Conservation (phyloP, 2,888 invertebrate genomes). For the Terebella lapidaria region DNA sequence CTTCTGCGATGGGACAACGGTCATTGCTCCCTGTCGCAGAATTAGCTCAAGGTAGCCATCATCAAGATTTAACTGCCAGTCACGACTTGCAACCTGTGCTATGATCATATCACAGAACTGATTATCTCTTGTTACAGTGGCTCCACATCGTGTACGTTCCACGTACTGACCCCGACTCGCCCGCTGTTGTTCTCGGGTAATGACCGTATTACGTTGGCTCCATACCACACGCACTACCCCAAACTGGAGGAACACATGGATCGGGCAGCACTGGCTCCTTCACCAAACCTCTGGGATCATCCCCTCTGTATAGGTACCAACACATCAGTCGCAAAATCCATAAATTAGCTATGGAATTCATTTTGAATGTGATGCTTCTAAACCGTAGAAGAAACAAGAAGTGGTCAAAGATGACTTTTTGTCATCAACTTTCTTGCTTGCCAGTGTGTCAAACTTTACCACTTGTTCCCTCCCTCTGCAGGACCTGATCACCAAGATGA, state of each 20-base stretch:
- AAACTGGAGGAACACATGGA: slow-evolving; percentile 52
- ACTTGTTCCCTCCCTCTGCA: too few species aligned
- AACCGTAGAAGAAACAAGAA: too few species aligned
- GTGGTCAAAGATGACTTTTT: too few species aligned
- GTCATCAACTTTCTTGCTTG: too few species aligned
- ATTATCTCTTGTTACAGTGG: slow-evolving; percentile 12
- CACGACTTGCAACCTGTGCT: background rate
- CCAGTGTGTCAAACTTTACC: too few species aligned
- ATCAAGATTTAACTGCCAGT: background rate
- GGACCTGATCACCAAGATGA: slow-evolving; percentile 45
- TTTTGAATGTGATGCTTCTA: too few species aligned
- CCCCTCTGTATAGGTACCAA: slow-evolving; percentile 36
- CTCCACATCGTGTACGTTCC: slow-evolving; percentile 45
- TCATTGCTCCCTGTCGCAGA: slow-evolving; percentile 48
- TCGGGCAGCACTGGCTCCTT: slow-evolving; percentile 39
- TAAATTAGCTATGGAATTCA: too few species aligned
- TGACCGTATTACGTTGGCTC: slow-evolving; percentile 49
- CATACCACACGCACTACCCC: slow-evolving; percentile 53
- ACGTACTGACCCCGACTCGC: slow-evolving; percentile 51
- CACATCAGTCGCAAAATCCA: too few species aligned
- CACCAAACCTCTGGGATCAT: slow-evolving; percentile 53
- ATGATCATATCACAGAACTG: background rate
- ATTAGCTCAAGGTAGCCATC: slow-evolving; percentile 29
- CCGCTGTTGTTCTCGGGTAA: slow-evolving; percentile 52
- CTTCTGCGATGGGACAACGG: slow-evolving; percentile 51